Percentiles rank a stretch among this genome's conserved stretches.
These are phyloP conservation scores for Ptyas mucosa DNA, from an alignment of 2,113 vertebrate genomes.

Conservation along the genomic window DNA sequence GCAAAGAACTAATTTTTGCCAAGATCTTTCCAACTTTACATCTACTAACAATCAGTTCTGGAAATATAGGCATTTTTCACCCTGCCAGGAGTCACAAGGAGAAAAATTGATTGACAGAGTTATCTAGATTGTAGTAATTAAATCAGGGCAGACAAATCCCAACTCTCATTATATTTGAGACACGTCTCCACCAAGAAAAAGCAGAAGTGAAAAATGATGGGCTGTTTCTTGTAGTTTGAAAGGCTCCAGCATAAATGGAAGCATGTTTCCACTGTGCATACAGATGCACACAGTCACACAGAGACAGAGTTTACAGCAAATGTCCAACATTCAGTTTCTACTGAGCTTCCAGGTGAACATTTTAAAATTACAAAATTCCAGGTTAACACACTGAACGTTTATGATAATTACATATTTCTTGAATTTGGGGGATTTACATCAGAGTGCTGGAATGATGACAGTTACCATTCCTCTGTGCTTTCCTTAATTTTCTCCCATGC, in stretches of 20 bases:
- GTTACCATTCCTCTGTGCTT: neutral
- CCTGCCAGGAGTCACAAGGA: slow-evolving; percentile 66
- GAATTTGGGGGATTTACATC: neutral
- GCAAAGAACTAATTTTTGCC: slow-evolving; percentile 69
- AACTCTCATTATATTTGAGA: slow-evolving; percentile 59
- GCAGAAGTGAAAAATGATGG: slow-evolving; percentile 54
- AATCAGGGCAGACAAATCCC: slow-evolving; percentile 55
- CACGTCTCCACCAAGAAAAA: slow-evolving; percentile 70
- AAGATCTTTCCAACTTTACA: slow-evolving; percentile 64
- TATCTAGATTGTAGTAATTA: slow-evolving; percentile 59
- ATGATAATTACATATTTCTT: neutral
- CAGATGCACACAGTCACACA: neutral
- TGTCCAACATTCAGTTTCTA: neutral
- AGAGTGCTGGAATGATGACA: neutral
- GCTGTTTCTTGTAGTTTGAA: slow-evolving; percentile 10
- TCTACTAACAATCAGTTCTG: slow-evolving; percentile 68
- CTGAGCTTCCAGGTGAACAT: neutral
- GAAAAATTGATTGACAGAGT: slow-evolving; percentile 72
- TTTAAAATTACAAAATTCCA: neutral
- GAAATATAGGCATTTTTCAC: slow-evolving; percentile 72
- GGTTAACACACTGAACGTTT: neutral
- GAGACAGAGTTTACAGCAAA: neutral
- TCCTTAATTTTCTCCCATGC: neutral
- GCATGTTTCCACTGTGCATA: slow-evolving; percentile 40
- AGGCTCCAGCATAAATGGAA: slow-evolving; percentile 46